Base-by-base conservation (phyloP, 2,797 vertebrate genomes). In the Sebastes taczanowskii region DNA sequence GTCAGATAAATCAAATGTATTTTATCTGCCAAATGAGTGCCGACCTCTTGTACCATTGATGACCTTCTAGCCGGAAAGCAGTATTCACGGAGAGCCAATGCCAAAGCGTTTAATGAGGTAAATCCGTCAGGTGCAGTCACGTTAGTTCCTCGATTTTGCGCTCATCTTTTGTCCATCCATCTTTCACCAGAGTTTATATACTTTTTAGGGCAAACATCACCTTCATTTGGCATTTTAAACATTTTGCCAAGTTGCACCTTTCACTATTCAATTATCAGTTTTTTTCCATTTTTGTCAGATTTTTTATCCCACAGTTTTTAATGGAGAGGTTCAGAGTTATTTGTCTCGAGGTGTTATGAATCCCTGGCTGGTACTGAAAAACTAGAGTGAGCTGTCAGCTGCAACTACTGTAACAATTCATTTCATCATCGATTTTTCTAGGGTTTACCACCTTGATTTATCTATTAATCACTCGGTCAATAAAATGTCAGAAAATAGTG, bases 11-110 rank as follows among this genome's bases (percentile, higher is more conserved):
- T 83, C 75, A 65, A 56, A 73, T 63, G 7, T 38, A 70, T 78
- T 87, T 82, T 62, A 65, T 77, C 73, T 82, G 38, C 52, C 46
- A 87, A 80, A 82, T 59, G 52, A 76, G 11, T 49, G 30, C 30
- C 1, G 25, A 68, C 76, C 71, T 78, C 64, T 66, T 52, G 61
- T 80, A 30, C 52, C 11, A 53, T 27, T 38, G 11, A 72, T 63
- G 74, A 80, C 35, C 22, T 76, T 27, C 1, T 42, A 78, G 53
- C 72, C 25, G 78, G 42, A 80, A 86, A 82, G 62, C 16, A 6
- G 14, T 16, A 68, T 72, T 80, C 7, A 5, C 64, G 66, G 23
- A 60, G 18, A 22, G 20, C 59, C 16, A n/a, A 23, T 18, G 13
- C n/a, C 20, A 3, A 61, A 27, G 38, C 34, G 11, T 27, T 27